phyloP scores from a whole-genome alignment of 2,797 vertebrate species.

The Sebastes flavidus region DNA sequence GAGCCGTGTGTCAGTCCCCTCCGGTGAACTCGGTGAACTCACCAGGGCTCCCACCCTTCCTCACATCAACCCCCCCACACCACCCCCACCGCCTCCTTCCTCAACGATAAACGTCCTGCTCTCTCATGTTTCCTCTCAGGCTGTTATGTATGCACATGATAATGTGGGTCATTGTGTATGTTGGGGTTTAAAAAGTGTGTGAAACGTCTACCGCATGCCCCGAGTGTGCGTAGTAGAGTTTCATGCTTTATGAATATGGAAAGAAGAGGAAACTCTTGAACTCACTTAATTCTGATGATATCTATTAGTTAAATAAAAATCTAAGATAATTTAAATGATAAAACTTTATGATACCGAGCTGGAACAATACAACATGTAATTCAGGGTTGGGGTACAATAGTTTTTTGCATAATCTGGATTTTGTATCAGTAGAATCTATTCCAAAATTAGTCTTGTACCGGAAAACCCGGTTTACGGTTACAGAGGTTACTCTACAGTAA shows the following conservation, averaged over 20 bases:
- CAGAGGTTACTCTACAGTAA: slow-evolving; percentile 12
- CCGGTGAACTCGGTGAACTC: slow-evolving; percentile 73
- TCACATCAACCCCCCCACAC: slow-evolving; percentile 22
- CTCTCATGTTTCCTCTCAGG: slow-evolving; percentile 65
- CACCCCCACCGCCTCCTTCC: slow-evolving; percentile 36
- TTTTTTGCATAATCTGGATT: neutral
- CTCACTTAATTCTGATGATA: neutral
- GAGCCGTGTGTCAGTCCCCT: slow-evolving; percentile 64
- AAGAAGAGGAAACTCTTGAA: neutral
- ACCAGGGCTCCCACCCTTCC: slow-evolving; percentile 70
- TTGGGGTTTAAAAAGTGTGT: slow-evolving; percentile 19
- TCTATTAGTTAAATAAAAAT: neutral
- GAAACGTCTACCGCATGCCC: slow-evolving; percentile 8
- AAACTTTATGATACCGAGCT: neutral
- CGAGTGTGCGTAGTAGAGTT: neutral
- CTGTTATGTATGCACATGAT: slow-evolving; percentile 56
- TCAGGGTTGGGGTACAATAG: neutral
- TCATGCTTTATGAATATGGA: neutral
- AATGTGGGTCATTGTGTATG: slow-evolving; percentile 49
- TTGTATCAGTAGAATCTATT: neutral
- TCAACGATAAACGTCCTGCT: slow-evolving; percentile 56
- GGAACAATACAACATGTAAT: neutral
- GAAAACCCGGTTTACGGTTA: neutral
- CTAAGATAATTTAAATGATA: neutral
- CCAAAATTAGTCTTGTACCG: neutral